These are phyloP conservation scores for Cryptus viduatorius DNA, from an alignment of 2,888 invertebrate genomes.

Conservation along the genomic window DNA sequence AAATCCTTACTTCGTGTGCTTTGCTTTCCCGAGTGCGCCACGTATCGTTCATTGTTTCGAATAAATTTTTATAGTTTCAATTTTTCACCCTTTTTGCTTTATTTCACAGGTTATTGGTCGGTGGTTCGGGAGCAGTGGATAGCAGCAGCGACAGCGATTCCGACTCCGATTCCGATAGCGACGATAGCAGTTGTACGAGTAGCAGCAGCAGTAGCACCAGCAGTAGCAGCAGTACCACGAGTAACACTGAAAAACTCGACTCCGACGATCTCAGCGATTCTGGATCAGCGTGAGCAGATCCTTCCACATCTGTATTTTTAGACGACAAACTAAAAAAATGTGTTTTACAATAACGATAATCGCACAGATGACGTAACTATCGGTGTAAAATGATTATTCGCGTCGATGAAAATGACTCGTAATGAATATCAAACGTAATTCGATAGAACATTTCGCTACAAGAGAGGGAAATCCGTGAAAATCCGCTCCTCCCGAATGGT, in stretches of 20 bases:
- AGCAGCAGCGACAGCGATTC: constrained; percentile 70
- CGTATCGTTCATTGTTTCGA: not conserved
- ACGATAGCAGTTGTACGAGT: constrained; percentile 68
- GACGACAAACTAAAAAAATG: not conserved
- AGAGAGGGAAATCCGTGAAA: too few relatives aligned
- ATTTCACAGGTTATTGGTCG: not conserved
- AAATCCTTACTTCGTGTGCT: not conserved
- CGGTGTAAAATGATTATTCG: constrained; percentile 14
- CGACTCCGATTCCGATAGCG: constrained; percentile 72
- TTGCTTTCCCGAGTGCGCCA: not conserved
- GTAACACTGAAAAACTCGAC: constrained; percentile 73
- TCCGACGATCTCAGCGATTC: constrained; percentile 76
- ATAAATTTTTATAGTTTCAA: too few relatives aligned
- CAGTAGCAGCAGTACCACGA: constrained; percentile 68
- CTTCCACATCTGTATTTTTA: not conserved
- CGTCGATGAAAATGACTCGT: not conserved
- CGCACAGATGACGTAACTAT: constrained; percentile 1
- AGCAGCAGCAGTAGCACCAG: constrained; percentile 66
- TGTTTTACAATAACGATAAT: constrained; percentile 8
- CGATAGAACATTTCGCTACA: not conserved
- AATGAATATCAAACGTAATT: constrained; percentile 22
- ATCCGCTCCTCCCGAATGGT: too few relatives aligned
- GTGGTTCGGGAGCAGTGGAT: not conserved
- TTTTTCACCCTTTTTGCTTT: not conserved
- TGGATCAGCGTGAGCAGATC: constrained; percentile 29